Evolutionary conservation across 1,140 invertebrate genomes (phyloP).

Genomic region (Scylla paramamosain): DNA sequence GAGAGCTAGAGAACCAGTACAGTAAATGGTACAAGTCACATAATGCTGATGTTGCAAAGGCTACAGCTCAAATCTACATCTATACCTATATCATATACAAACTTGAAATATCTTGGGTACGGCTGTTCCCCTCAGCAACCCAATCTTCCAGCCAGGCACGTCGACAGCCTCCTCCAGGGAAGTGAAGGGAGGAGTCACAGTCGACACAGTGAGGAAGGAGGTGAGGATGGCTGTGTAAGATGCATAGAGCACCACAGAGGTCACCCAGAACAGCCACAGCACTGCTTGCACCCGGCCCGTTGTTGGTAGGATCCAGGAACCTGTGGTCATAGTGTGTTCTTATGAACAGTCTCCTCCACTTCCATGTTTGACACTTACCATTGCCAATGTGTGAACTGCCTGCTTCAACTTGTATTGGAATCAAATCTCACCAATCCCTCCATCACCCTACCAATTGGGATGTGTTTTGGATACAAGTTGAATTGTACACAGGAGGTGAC

Average conservation of each 20-base stretch:
- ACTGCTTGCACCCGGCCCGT: conserved; percentile 47
- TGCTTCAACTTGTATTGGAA: no score
- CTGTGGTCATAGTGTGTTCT: conserved; percentile 11
- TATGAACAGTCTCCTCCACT: no score
- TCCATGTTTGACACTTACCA: no score
- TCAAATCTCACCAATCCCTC: no score
- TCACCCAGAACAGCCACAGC: conserved; percentile 71
- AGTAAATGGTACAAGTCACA: not conserved
- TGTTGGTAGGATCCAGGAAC: conserved; percentile 60
- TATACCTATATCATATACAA: not conserved
- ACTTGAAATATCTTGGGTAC: conserved; percentile 24
- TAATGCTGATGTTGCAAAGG: not conserved
- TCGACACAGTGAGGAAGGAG: conserved; percentile 63
- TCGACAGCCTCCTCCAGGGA: conserved; percentile 45
- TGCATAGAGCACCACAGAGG: conserved; percentile 67
- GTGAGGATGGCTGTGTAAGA: conserved; percentile 72
- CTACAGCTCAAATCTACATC: not conserved
- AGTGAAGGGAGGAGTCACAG: conserved; percentile 54
- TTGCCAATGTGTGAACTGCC: no score
- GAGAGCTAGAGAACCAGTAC: not conserved
- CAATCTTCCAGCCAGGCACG: conserved; percentile 47
- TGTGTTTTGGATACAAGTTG: no score
- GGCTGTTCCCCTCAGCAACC: conserved; percentile 46
- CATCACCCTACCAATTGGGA: no score
- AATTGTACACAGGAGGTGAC: no score